Percentiles rank a stretch among this genome's conserved stretches.
Evolutionary conservation across 2,888 invertebrate genomes (phyloP).

Genomic region (Hemithea aestivaria): DNA sequence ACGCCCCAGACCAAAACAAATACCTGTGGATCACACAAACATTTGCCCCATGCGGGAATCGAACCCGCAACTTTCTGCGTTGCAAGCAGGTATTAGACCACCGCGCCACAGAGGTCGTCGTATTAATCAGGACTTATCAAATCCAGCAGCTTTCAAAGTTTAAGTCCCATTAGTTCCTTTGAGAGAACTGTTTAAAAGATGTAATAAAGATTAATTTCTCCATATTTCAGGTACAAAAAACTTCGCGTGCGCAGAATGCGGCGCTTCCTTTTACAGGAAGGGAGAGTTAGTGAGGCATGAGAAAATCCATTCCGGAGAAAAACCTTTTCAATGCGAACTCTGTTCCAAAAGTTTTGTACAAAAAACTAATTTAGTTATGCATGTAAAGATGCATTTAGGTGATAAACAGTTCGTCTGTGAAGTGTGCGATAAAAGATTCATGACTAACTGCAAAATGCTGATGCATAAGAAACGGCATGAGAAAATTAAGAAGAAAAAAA

Average conservation of each 20-base stretch:
- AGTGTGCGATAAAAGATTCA: conserved; percentile 53
- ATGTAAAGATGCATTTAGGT: conserved; percentile 58
- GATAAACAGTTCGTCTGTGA: conserved; percentile 52
- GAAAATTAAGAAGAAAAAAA: conserved; percentile 45
- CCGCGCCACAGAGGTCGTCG: too few species aligned
- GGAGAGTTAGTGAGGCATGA: conserved; percentile 61
- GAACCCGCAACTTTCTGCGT: too few species aligned
- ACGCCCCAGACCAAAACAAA: too few species aligned
- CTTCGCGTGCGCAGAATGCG: conserved; percentile 56
- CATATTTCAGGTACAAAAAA: conserved; percentile 49
- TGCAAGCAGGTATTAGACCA: too few species aligned
- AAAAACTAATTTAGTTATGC: conserved; percentile 64
- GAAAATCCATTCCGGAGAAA: conserved; percentile 59
- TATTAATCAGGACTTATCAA: too few species aligned
- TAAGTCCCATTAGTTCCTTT: too few species aligned
- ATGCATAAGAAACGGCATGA: conserved; percentile 55
- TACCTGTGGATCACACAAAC: too few species aligned
- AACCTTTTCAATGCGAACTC: conserved; percentile 57
- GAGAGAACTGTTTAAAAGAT: too few species aligned
- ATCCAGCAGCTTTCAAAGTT: too few species aligned
- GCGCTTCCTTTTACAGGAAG: conserved; percentile 58
- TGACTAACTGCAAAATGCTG: conserved; percentile 54
- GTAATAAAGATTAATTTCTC: too few species aligned
- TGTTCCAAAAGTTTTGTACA: conserved; percentile 63
- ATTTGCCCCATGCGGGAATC: too few species aligned